Percentiles rank a stretch among this genome's conserved stretches.
These are phyloP conservation scores for Bubalus kerabau DNA, from an alignment of 2,113 vertebrate species.

Conservation along the genomic window DNA sequence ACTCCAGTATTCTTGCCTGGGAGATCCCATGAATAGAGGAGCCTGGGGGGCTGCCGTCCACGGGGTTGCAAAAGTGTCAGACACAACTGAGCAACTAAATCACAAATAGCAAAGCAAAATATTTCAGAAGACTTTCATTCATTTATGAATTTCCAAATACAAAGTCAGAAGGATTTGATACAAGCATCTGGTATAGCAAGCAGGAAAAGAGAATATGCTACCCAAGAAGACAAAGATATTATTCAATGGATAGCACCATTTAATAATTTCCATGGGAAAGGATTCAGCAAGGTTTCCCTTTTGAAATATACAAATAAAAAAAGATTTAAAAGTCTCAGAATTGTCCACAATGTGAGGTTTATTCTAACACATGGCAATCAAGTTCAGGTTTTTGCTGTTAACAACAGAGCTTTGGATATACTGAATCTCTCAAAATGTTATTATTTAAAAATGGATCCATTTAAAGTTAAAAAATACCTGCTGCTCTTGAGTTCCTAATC, in stretches of 20 bases:
- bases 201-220: background rate
- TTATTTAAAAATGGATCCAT: background rate
- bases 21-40: background rate
- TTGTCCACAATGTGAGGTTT: background rate
- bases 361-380: background rate
- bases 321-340: background rate
- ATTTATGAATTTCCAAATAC: slow-evolving; percentile 4
- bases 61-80: background rate
- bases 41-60: background rate
- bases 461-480: background rate
- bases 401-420: background rate
- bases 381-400: background rate
- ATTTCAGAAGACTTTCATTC: background rate
- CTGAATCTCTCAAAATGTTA: background rate
- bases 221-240: background rate
- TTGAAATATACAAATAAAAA: background rate
- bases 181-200: background rate
- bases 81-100: background rate
- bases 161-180: background rate
- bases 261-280: background rate
- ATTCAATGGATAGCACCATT: background rate
- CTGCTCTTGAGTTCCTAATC: background rate
- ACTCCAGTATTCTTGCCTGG: background rate
- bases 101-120: slow-evolving; percentile 38
- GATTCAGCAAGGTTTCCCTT: background rate